phyloP scores from a whole-genome alignment of 2,797 vertebrate species.

The Hylomyscus alleni region DNA sequence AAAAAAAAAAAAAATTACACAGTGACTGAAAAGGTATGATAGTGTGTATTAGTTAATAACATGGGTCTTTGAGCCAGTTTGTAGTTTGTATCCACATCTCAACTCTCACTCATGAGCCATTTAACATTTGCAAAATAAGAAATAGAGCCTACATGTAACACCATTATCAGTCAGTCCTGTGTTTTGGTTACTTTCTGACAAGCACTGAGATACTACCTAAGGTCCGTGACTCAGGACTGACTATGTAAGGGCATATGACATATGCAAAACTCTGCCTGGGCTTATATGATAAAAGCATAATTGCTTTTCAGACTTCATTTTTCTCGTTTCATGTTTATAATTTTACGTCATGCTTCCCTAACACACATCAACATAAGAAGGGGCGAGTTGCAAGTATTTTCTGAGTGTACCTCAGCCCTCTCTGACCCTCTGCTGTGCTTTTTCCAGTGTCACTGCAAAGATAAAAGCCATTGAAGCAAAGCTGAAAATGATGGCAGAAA shows the following conservation, averaged over 20 bases:
- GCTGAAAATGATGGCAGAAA: conserved; percentile 99
- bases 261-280: background rate
- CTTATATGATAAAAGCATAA: background rate
- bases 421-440: conserved; percentile 71
- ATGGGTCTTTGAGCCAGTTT: background rate
- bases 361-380: background rate
- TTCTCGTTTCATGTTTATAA: conserved; percentile 4
- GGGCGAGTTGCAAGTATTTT: background rate
- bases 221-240: background rate
- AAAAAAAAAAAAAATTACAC: too few species aligned
- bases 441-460: conserved; percentile 95
- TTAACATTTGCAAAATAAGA: conserved; percentile 8
- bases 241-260: background rate
- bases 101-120: background rate
- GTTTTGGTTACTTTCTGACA: background rate
- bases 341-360: conserved; percentile 7
- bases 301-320: background rate
- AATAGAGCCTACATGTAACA: background rate
- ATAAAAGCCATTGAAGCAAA: conserved; percentile 99
- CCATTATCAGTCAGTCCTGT: conserved; percentile 7
- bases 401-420: background rate
- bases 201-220: background rate
- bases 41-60: background rate
- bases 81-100: conserved; percentile 17
- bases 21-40: conserved; percentile 31